Evolutionary conservation across 2,113 vertebrate species (phyloP), one percentile per base, ranked within the genome.

Genomic region (Brachyistius frenatus): DNA sequence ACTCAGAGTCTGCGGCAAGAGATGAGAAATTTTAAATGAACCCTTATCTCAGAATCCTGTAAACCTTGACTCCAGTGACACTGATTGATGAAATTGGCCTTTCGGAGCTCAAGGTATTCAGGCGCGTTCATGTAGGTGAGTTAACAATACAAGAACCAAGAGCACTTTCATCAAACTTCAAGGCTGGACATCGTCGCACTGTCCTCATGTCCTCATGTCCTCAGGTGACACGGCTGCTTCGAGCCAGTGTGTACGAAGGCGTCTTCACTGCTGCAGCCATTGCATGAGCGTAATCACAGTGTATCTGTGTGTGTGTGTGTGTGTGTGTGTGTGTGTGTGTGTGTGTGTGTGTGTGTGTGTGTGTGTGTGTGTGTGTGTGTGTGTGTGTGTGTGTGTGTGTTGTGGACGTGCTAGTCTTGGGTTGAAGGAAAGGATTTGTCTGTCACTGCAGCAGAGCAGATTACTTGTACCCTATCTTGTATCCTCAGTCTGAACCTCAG

Each of bases 381-480:
- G 31, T 61, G 46, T 79, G 46, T 50, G 14, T 58, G 53, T 30
- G 16, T 23, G 10, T 63, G 35, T 62, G 30, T 23, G 32, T 5
- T 70, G 75, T 86, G 56, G 31, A 57, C 10, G 14, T 37, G 63
- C 31, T 32, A 8, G 41, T 71, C 35, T 57, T 0, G 6, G 52
- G 53, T 55, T 61, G 60, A 74, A n/a, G 73, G 36, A 35, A 36
- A 66, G 73, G 69, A 69, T 72, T 84, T 81, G 63, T 85, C 54
- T 2, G 5, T 85, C 69, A 60, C 78, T 71, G 46, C 75, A 64
- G 78, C 69, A 65, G 61, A 80, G 69, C 67, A 83, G 61, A 86
- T 89, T 85, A 88, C 69, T 55, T 15, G 13, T 46, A 11, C 52
- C 31, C 44, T 67, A 82, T 84, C 77, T 78, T 88, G 83, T 83